Percentiles rank a stretch among this genome's conserved stretches.
Conservation (phyloP, 2,888 invertebrate genomes). For the Phengaris alcon region DNA sequence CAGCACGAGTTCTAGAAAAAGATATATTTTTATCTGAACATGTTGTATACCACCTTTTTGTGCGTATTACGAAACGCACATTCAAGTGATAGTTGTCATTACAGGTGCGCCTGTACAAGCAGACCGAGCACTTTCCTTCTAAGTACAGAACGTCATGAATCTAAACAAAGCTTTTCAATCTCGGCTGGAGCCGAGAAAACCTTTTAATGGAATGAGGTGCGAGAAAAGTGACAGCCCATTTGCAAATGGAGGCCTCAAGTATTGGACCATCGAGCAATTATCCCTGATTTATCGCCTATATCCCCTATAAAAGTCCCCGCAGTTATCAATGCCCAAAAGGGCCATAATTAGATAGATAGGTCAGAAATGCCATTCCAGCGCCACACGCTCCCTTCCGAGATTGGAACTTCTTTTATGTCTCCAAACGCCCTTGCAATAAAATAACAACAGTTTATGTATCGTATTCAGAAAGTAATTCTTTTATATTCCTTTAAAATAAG, state of each 20-base stretch:
- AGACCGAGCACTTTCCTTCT: neutral
- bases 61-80: neutral
- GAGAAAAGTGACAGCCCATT: conserved; percentile 14
- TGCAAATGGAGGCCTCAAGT: conserved; percentile 21
- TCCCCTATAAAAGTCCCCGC: conserved; percentile 17
- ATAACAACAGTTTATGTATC: neutral
- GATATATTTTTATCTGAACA: neutral
- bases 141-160: conserved; percentile 12
- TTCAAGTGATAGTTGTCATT: conserved; percentile 15
- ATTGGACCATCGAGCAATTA: conserved; percentile 19
- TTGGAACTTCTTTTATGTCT: conserved; percentile 18
- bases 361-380: conserved; percentile 16
- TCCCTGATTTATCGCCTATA: conserved; percentile 21
- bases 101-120: conserved; percentile 9
- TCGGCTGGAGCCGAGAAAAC: conserved; percentile 13
- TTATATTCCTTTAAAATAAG: neutral
- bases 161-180: conserved; percentile 26
- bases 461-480: neutral
- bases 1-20: neutral
- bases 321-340: conserved; percentile 27
- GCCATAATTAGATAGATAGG: conserved; percentile 28
- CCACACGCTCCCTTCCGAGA: conserved; percentile 23
- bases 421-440: conserved; percentile 9
- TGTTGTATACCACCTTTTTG: neutral
- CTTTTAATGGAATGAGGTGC: conserved; percentile 23